Evolutionary conservation across 2,888 invertebrate genomes (phyloP), one percentile per base, ranked within the genome.

Genomic region (Caenorhabditis sp.): DNA sequence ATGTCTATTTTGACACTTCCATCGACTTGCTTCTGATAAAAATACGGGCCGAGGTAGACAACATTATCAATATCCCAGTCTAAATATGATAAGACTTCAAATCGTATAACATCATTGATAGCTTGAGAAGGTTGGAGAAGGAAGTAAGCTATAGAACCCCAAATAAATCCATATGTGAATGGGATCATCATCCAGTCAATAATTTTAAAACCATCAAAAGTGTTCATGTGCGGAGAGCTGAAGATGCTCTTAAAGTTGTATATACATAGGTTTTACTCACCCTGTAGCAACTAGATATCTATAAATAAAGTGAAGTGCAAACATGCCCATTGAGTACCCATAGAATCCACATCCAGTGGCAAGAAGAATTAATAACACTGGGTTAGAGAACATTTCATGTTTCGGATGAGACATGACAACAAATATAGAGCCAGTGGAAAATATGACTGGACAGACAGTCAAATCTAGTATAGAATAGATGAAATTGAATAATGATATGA

Each of bases 231-330:
- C n/a, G 10, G 20, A n/a, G 31, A 31, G 4, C 31, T 31, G 31
- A 4, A 31, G n/a, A n/a, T n/a, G n/a, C n/a, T n/a, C n/a, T n/a
- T n/a, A n/a, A 31, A 31, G 31, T 10, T 31, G 10, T 7, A 31
- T 7, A 31, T 31, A 31, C 10, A 31, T 31, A 31, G 5, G 4
- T 31, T 31, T 10, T 7, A 59, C 52, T 49, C 20, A 50, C 52
- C 21, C 7, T 23, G 58, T 58, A 27, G 58, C 64, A 14, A 57
- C 58, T 23, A 64, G 21, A 31, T 58, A 64, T 17, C 64, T 27
- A 21, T 64, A 64, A 38, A 64, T 43, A 43, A 64, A 64, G 38
- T 56, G 63, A 1, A 63, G 38, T 1, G 57, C 56, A 10, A 63
- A 43, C 12, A 63, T 23, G 36, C 63, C 63, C 56, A 63, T 63